Percentiles rank a stretch among this genome's conserved stretches.
These are phyloP conservation scores for Camelus bactrianus DNA, from an alignment of 2,113 vertebrate genomes.

Conservation along the genomic window DNA sequence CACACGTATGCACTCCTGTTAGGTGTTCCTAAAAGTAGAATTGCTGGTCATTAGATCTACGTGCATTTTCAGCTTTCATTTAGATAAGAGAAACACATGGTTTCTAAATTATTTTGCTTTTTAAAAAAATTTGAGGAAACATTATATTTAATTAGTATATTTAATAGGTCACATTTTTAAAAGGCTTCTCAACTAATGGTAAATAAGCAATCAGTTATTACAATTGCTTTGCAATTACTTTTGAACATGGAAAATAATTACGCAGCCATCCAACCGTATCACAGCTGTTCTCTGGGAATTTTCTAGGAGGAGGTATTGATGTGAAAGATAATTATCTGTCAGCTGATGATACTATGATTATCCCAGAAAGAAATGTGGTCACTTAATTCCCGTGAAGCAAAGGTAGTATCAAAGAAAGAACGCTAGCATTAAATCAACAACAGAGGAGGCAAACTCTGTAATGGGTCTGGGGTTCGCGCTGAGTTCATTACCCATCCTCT, in stretches of 20 bases:
- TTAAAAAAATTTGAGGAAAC: background rate
- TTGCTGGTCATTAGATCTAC: background rate
- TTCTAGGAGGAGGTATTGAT: constrained; percentile 37
- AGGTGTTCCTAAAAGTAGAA: background rate
- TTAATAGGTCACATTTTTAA: constrained; percentile 15
- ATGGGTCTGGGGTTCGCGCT: background rate
- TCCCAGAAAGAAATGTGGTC: constrained; percentile 48
- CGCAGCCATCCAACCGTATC: background rate
- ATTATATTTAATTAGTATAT: background rate
- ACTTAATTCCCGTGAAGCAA: background rate
- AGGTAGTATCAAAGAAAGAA: constrained; percentile 50
- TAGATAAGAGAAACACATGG: background rate
- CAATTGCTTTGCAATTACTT: constrained; percentile 65
- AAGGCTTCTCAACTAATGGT: constrained; percentile 5
- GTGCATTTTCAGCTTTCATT: background rate
- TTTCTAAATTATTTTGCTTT: background rate
- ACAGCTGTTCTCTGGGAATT: background rate
- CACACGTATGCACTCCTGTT: background rate
- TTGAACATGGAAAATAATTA: constrained; percentile 45
- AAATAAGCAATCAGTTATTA: constrained; percentile 70
- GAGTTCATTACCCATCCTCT: background rate
- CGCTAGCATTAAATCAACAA: background rate
- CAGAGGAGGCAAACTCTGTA: background rate
- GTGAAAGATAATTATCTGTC: constrained; percentile 16
- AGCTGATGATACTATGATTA: background rate